These are phyloP conservation scores for Apodemus speciosus DNA, from an alignment of 2,113 vertebrate species.

Conservation along the genomic window DNA sequence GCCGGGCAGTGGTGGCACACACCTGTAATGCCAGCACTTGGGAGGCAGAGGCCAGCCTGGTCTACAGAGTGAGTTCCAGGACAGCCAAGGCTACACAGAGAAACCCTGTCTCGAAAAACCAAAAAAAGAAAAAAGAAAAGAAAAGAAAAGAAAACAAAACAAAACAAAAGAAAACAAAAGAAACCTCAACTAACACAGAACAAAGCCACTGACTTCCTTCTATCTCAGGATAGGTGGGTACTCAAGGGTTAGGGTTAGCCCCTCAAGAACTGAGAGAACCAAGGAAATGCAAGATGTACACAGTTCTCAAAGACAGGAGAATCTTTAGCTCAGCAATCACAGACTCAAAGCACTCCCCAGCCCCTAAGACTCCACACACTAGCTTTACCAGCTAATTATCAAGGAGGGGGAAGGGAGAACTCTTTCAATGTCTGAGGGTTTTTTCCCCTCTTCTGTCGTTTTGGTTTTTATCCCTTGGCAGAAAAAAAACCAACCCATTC, in stretches of 20 bases:
- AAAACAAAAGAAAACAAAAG: too few species aligned
- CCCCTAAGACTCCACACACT: neutral
- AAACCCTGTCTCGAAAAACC: too few species aligned
- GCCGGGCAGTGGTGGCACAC: too few species aligned
- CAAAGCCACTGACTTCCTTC: neutral
- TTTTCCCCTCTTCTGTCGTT: conserved; percentile 57
- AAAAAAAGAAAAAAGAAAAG: too few species aligned
- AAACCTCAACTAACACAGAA: neutral
- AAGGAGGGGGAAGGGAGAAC: neutral
- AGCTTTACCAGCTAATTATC: conserved; percentile 43
- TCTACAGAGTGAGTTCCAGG: too few species aligned
- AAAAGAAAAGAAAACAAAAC: too few species aligned
- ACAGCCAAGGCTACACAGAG: too few species aligned
- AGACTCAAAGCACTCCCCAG: neutral
- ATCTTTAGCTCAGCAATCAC: neutral
- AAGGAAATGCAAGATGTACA: neutral
- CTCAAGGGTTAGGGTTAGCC: neutral
- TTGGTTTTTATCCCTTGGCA: conserved; percentile 50
- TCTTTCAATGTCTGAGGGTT: neutral
- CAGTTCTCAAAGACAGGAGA: neutral
- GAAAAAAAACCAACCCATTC: conserved; percentile 37
- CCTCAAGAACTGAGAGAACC: accelerated
- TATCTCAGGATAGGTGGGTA: neutral
- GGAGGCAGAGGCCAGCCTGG: too few species aligned
- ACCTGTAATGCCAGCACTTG: too few species aligned